These are phyloP conservation scores for Osedax fenrisi DNA, from an alignment of 2,888 invertebrate species.

Conservation along the genomic window DNA sequence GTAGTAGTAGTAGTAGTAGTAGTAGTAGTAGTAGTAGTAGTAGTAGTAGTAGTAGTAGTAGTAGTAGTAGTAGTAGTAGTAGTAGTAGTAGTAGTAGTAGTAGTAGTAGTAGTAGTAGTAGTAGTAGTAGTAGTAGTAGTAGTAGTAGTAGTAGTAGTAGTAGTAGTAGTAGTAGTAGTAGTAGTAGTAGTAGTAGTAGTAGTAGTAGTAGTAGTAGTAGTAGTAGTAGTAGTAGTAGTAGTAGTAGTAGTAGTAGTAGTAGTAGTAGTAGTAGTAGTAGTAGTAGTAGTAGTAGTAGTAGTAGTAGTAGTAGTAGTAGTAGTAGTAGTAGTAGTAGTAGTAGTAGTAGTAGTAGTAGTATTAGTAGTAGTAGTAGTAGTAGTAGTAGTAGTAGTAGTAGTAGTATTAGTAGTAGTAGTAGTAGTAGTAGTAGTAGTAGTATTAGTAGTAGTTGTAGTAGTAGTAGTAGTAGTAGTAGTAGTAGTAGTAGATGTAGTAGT, in stretches of 20 bases:
- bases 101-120: slow-evolving; percentile 1
- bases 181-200: not conserved
- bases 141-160: not conserved
- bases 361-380: not conserved
- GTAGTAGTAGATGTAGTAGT: too few species aligned
- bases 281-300: slow-evolving; percentile 1
- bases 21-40: not conserved
- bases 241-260: not conserved
- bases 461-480: too few species aligned
- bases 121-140: not conserved
- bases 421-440: not conserved
- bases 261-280: not conserved
- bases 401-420: not conserved
- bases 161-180: not conserved
- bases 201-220: not conserved
- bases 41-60: not conserved
- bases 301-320: not conserved
- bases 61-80: not conserved
- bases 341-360: not conserved
- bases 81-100: not conserved
- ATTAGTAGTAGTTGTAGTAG: too few species aligned
- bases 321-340: not conserved
- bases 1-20: not conserved
- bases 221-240: not conserved
- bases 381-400: not conserved